Percentiles rank a stretch among this genome's conserved stretches.
These are phyloP conservation scores for Lochmaea crataegi DNA, from an alignment of 2,888 invertebrate species.

Conservation along the genomic window DNA sequence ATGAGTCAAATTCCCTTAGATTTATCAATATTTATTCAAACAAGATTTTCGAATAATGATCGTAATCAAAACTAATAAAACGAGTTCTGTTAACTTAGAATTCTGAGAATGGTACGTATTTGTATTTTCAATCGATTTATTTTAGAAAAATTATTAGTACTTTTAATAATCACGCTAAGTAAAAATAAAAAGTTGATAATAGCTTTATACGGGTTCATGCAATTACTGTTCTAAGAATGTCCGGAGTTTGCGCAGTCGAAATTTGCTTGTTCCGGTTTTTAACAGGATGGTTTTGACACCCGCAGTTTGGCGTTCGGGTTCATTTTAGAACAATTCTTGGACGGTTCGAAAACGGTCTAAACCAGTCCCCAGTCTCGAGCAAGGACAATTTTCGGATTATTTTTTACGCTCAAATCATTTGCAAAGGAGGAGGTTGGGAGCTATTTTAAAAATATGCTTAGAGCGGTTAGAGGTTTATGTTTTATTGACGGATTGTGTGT, in stretches of 20 bases:
- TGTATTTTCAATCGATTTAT: not conserved
- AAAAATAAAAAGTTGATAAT: no score
- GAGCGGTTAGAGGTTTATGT: no score
- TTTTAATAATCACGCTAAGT: not conserved
- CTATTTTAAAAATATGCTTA: no score
- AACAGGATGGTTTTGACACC: no score
- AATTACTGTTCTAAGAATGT: not conserved
- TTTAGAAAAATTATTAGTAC: not conserved
- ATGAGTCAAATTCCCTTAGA: not conserved
- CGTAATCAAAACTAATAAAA: not conserved
- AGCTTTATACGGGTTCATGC: not conserved
- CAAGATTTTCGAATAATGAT: constrained; percentile 4
- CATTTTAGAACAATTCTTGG: no score
- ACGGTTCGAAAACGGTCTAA: no score
- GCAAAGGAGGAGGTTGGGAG: no score
- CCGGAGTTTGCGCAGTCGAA: not conserved
- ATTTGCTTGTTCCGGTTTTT: not conserved
- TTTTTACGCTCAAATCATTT: no score
- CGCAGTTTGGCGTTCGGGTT: no score
- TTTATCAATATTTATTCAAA: constrained; percentile 1
- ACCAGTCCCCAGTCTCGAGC: no score
- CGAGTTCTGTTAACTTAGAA: not conserved
- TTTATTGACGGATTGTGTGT: no score
- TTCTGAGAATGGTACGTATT: constrained; percentile 5
- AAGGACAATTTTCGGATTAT: no score